Evolutionary conservation across 2,797 vertebrate species (phyloP).

Genomic region (Hemitrygon akajei): DNA sequence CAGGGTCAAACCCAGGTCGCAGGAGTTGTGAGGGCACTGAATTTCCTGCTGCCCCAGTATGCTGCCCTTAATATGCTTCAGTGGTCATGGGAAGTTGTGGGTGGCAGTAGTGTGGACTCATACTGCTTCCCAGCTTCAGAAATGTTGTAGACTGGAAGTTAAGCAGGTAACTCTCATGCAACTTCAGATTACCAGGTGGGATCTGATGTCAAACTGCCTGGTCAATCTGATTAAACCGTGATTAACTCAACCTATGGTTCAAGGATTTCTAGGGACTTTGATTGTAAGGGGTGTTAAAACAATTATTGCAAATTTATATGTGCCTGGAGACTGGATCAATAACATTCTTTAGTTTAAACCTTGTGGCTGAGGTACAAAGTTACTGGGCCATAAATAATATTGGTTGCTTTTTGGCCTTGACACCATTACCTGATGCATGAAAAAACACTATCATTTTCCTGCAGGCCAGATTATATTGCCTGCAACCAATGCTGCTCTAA

Average conservation of each 20-base stretch:
- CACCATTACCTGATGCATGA: background rate
- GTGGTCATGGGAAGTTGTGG: too few species aligned
- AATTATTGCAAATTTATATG: background rate
- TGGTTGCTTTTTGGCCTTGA: background rate
- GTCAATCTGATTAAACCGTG: too few species aligned
- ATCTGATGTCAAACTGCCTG: background rate
- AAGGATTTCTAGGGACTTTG: background rate
- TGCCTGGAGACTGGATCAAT: background rate
- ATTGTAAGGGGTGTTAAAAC: background rate
- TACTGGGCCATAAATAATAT: background rate
- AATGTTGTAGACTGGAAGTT: too few species aligned
- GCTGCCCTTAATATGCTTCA: too few species aligned
- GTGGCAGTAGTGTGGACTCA: too few species aligned
- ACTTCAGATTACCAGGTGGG: background rate
- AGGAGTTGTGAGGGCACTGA: too few species aligned
- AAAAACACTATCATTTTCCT: background rate
- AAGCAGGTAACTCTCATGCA: background rate
- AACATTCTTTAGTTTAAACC: background rate
- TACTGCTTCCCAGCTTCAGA: too few species aligned
- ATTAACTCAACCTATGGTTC: background rate
- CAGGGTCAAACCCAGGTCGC: too few species aligned
- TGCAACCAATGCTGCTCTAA: background rate
- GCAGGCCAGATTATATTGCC: background rate
- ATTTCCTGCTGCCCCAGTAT: too few species aligned
- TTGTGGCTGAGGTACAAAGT: background rate